Base-by-base conservation (phyloP, 2,113 vertebrate genomes). In the Forbesichthys agassizii region DNA sequence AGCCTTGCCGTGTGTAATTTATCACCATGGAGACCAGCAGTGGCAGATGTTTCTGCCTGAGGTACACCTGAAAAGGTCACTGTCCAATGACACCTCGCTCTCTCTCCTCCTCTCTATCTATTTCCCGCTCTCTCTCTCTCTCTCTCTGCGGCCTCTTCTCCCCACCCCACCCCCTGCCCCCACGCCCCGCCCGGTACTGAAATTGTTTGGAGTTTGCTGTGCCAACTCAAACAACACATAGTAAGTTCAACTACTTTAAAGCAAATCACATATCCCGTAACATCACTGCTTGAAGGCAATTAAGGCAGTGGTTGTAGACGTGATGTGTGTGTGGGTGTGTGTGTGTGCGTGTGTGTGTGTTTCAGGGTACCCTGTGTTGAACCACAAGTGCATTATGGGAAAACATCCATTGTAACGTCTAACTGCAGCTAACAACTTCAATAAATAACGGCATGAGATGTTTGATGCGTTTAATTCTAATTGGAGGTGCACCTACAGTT, bases 11-110 rank as follows among this genome's bases (percentile, higher is more conserved):
- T 46, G 33, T 27, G 63, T 20, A 52, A 9, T 18, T 20, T 6
- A 57, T 73, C 36, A n/a, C 65, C 66, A 66, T 69, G 48, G 64
- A 57, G 79, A 83, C 56, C 12, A 49, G 48, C 47, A 4, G 5
- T 9, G 55, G 53, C 63, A 73, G 54, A 65, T 63, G 57, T 69
- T 49, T 60, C 48, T 75, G 48, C 71, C 61, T 33, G 14, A 51
- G 16, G 48, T 73, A 16, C 10, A 46, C 9, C 46, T 48, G 55
- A 49, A 59, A 68, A 68, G 54, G 66, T 68, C 66, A 66, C 12
- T 46, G 12, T 20, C 16, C 18, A 47, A 63, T 12, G n/a, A 63
- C 42, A 46, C 33, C 11, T n/a, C 36, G 4, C 58, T 3, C 46
- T 66, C 36, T 18, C 48, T 61, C 52, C 51, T 27, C 36, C 64